Conservation (phyloP, 2,113 vertebrate genomes). For the Athene noctua region DNA sequence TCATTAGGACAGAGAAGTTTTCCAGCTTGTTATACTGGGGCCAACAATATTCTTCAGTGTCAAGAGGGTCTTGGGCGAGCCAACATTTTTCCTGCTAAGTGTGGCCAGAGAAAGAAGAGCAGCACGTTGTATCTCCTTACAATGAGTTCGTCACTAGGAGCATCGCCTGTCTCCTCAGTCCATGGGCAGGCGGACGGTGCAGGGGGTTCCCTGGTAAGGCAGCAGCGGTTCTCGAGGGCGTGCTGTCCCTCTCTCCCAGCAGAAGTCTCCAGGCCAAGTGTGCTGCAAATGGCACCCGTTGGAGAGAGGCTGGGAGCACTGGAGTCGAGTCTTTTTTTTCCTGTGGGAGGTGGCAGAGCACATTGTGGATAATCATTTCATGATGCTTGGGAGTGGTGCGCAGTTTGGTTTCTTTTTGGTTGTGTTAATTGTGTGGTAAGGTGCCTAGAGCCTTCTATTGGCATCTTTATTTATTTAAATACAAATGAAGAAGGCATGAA, state of each 20-base stretch:
- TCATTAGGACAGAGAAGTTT: background rate
- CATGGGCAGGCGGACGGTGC: background rate
- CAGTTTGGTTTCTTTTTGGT: conserved; percentile 34
- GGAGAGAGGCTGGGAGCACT: background rate
- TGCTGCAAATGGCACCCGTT: background rate
- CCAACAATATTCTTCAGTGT: background rate
- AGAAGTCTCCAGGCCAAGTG: background rate
- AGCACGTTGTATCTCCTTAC: fast-evolving
- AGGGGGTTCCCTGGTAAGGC: background rate
- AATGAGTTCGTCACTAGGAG: background rate
- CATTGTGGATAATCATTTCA: conserved; percentile 47
- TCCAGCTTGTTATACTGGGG: background rate
- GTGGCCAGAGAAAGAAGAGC: background rate
- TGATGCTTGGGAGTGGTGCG: conserved; percentile 22
- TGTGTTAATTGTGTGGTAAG: conserved; percentile 51
- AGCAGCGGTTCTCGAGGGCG: fast-evolving
- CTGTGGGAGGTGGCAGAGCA: conserved; percentile 35
- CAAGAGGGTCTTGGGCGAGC: background rate
- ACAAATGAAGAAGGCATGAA: conserved; percentile 42
- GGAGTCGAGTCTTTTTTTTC: background rate
- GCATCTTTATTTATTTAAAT: conserved; percentile 63
- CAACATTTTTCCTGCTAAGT: background rate
- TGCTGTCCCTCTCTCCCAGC: background rate
- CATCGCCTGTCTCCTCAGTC: fast-evolving
- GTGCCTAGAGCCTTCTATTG: conserved; percentile 49